These are phyloP conservation scores for Gallinago media DNA, from an alignment of 2,113 vertebrate genomes.

Conservation along the genomic window DNA sequence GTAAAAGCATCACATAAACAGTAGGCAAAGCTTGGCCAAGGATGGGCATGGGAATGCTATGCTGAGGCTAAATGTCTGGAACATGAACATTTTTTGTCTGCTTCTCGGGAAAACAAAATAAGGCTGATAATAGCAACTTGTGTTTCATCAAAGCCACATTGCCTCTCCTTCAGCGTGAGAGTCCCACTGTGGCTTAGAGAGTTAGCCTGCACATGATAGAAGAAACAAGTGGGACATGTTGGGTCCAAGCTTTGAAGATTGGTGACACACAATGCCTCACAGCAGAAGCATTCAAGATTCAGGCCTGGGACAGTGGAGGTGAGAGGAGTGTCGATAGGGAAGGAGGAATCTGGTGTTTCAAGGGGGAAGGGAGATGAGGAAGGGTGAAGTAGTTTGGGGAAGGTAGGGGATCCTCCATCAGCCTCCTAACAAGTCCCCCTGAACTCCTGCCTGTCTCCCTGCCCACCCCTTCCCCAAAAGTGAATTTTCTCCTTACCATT, in stretches of 20 bases:
- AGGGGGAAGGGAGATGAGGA: not conserved
- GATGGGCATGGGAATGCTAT: not conserved
- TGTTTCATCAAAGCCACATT: not conserved
- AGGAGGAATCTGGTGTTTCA: not conserved
- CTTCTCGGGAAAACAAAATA: not conserved
- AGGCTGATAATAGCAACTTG: not conserved
- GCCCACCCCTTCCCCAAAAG: not conserved
- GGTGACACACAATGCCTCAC: not conserved
- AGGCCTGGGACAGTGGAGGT: not conserved
- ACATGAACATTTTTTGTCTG: not conserved
- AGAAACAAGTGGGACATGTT: not conserved
- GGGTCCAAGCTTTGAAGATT: not conserved
- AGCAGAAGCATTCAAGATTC: not conserved
- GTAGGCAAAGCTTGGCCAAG: not conserved
- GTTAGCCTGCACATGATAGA: not conserved
- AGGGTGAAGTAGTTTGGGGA: not conserved
- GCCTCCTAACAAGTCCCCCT: not conserved
- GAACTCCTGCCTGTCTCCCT: not conserved
- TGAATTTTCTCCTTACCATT: not conserved
- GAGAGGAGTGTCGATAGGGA: not conserved
- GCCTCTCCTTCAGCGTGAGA: not conserved
- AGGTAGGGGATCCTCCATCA: accelerated
- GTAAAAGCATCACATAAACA: not conserved
- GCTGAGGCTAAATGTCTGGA: not conserved
- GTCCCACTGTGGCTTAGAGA: not conserved